Base-by-base conservation (phyloP, 2,888 invertebrate species). In the Lagria hirta region DNA sequence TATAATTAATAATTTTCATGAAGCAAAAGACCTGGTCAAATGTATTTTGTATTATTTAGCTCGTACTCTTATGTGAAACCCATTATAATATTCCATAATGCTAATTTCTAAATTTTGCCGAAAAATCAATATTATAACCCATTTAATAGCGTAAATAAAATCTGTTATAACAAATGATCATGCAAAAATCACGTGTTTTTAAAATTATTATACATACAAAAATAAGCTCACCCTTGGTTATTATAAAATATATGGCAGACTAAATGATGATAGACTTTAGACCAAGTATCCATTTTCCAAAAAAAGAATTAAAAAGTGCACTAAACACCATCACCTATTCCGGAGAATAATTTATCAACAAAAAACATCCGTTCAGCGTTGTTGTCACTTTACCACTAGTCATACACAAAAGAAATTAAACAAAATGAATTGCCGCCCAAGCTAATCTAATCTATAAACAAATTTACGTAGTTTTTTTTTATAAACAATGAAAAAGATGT, bases 401-500 rank as follows among this genome's bases (percentile, higher is more conserved):
- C 21, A 32, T 33, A 21, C 13, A 44, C 11, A 23, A 30, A 40
- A 36, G 38, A 32, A 11, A 43, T 26, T 16, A 8, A 16, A n/a
- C n/a, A 40, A 26, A 35, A 32, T 21, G 24, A 24, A 24, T 24
- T n/a, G 11, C 20, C 38, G 55, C n/a, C n/a, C n/a, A n/a, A n/a
- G n/a, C 51, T 49, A 51, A 56, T 56, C 55, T 56, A 54, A 56
- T 56, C 55, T 49, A 48, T 46, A 42, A 49, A 48, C 52, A 54
- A 54, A 52, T 54, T 53, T 49, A 49, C 49, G 44, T 48, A 41
- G n/a, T n/a, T n/a, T n/a, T n/a, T 52, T 48, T 45, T 24, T 7
- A 34, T 24, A 34, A 40, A 34, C 38, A 44, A 44, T 24, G 29
- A 21, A 43, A 22, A n/a, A n/a, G n/a, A n/a, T n/a, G n/a, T n/a